Base-by-base conservation (phyloP, 2,888 invertebrate genomes). In the Cinara cedri region DNA sequence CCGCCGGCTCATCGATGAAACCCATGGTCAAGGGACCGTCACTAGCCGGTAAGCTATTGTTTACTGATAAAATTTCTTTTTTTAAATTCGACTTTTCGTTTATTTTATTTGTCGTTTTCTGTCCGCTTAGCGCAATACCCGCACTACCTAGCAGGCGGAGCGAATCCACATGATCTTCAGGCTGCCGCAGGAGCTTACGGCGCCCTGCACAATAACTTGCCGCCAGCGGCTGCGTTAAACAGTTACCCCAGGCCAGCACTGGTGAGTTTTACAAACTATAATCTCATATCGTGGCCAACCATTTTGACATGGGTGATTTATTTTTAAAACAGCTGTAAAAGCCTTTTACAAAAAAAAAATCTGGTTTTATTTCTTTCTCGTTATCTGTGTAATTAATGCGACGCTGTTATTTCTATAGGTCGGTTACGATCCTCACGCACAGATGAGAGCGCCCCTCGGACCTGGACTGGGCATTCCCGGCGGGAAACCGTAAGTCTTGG, bases 401-500 rank as follows among this genome's bases (percentile, higher is more conserved):
- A n/a, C n/a, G n/a, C n/a, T n/a, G n/a, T n/a, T n/a, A n/a, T n/a
- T n/a, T n/a, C n/a, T 83, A 82, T 88, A 90, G 86, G 90, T 90
- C 82, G 90, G 90, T 76, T 90, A 90, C 84, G 91, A 90, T 86
- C 90, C 90, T 82, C 90, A 90, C 84, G 87, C 89, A 66, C 90
- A 89, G 84, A 90, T 90, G 90, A 87, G 90, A 84, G 90, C 90
- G 72, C 88, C 90, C 24, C 87, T 90, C 49, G 89, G 90, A 82
- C 88, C 90, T 72, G 83, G 83, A n/a, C 83, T 86, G 24, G 85
- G 85, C 10, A 86, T 93, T 83, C 92, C 92, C 81, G 92, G 93
- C 82, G 93, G 93, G 84, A 94, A 94, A 88, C 93, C 94, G 94
- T 94, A 88, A 92, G 93, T 91, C n/a, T 60, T 62, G 34, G 34